Evolutionary conservation across 1,140 invertebrate genomes (phyloP).

Genomic region (Pseudachorutes palmiensis): DNA sequence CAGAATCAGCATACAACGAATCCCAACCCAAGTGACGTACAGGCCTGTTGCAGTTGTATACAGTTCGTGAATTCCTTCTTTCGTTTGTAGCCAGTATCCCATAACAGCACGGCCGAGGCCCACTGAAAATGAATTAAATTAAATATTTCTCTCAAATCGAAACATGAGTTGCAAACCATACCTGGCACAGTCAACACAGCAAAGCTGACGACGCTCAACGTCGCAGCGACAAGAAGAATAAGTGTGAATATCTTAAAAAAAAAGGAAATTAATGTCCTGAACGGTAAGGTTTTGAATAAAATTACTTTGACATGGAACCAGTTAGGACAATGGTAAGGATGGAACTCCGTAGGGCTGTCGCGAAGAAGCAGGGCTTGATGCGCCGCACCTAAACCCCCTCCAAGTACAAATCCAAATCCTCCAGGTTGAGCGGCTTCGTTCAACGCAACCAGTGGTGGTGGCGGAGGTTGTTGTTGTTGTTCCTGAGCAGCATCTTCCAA

Average conservation of each 20-base stretch:
- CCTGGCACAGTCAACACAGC: slow-evolving; percentile 75
- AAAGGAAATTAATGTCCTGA: background rate
- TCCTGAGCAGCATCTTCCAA: background rate
- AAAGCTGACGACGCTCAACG: slow-evolving; percentile 71
- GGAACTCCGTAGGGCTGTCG: slow-evolving; percentile 68
- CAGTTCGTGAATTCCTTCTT: slow-evolving; percentile 70
- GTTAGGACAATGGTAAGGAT: slow-evolving; percentile 75
- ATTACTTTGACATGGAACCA: slow-evolving; percentile 35
- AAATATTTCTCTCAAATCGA: slow-evolving; percentile 15
- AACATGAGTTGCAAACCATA: too few relatives aligned
- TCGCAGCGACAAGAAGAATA: slow-evolving; percentile 70
- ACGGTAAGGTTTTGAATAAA: background rate
- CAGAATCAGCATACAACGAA: slow-evolving; percentile 66
- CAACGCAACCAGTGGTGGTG: slow-evolving; percentile 33
- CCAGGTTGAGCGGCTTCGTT: slow-evolving; percentile 22
- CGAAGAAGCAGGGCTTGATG: slow-evolving; percentile 71
- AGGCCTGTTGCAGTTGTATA: slow-evolving; percentile 91
- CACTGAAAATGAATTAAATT: slow-evolving; percentile 26
- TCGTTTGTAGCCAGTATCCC: slow-evolving; percentile 35
- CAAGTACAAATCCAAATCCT: slow-evolving; percentile 32
- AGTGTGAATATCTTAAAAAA: slow-evolving; percentile 53
- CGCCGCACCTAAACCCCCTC: slow-evolving; percentile 61
- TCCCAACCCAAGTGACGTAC: slow-evolving; percentile 83
- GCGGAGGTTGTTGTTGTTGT: background rate
- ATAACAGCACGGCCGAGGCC: slow-evolving; percentile 36